phyloP scores from a whole-genome alignment of 2,888 invertebrate genomes.

The Oxycera nigricornis region DNA sequence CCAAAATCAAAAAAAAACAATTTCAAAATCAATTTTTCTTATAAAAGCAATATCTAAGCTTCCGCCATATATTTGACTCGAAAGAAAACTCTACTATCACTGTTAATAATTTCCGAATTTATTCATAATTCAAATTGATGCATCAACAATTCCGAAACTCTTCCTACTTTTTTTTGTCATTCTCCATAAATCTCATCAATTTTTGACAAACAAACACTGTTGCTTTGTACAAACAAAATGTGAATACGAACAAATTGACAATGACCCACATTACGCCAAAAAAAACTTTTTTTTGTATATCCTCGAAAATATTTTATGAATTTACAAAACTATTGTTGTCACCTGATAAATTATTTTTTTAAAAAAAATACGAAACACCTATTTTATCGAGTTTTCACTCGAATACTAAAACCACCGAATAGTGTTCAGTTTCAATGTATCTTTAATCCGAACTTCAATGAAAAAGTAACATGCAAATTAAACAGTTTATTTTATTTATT shows the following conservation, averaged over 20 bases:
- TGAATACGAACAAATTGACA: not conserved
- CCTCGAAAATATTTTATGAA: not conserved
- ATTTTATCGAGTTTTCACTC: not conserved
- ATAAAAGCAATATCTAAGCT: too few species aligned
- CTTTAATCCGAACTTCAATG: too few species aligned
- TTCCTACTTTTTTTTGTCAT: not conserved
- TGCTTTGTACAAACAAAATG: not conserved
- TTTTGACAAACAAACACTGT: not conserved
- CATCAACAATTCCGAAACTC: too few species aligned
- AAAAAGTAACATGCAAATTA: too few species aligned
- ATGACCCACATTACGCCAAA: not conserved
- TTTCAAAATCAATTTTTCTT: too few species aligned
- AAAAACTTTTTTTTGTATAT: not conserved
- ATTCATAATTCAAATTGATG: too few species aligned
- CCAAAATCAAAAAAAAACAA: too few species aligned
- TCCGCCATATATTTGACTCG: too few species aligned
- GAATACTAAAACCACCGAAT: not conserved
- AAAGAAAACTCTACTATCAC: too few species aligned
- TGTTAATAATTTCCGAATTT: too few species aligned
- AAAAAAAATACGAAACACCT: not conserved
- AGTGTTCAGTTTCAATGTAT: too few species aligned
- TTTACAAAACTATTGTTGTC: not conserved
- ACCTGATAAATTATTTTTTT: not conserved
- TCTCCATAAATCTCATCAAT: not conserved
- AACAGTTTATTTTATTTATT: too few species aligned